Percentiles rank a stretch among this genome's conserved stretches.
Conservation (phyloP, 2,888 invertebrate species). For the Apotomis betuletana region DNA sequence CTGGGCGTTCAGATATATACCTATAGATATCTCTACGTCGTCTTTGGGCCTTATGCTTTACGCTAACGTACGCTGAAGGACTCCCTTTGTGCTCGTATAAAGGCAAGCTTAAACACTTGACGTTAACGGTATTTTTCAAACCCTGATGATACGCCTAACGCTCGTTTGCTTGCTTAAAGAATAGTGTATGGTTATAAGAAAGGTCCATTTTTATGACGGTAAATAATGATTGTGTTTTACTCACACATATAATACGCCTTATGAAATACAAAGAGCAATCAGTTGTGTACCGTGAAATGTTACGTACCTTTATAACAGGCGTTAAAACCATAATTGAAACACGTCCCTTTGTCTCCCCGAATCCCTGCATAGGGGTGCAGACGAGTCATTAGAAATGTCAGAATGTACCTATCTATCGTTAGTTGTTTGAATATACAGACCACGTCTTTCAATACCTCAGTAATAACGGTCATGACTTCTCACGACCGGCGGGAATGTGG, state of each 20-base stretch:
- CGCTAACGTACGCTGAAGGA: slow-evolving; percentile 9
- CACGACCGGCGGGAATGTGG: slow-evolving; percentile 17
- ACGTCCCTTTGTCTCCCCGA: slow-evolving; percentile 6
- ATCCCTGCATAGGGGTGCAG: slow-evolving; percentile 18
- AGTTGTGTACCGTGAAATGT: background rate
- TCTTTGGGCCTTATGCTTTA: slow-evolving; percentile 4
- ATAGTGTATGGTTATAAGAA: background rate
- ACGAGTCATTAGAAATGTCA: slow-evolving; percentile 30
- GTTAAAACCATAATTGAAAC: slow-evolving; percentile 23
- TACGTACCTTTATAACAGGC: slow-evolving; percentile 15
- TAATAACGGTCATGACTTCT: slow-evolving; percentile 36
- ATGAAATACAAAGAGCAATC: slow-evolving; percentile 18
- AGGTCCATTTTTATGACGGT: background rate
- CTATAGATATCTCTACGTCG: slow-evolving; percentile 18
- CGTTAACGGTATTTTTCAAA: background rate
- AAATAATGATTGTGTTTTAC: background rate
- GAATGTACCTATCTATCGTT: slow-evolving; percentile 32
- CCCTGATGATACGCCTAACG: background rate
- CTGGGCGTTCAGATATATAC: slow-evolving; percentile 17
- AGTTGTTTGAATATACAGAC: slow-evolving; percentile 36
- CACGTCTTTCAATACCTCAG: slow-evolving; percentile 40
- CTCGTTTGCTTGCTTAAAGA: background rate
- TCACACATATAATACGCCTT: slow-evolving; percentile 15
- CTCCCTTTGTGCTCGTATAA: slow-evolving; percentile 10
- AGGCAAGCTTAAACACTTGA: slow-evolving; percentile 1